Conservation (phyloP, 2,888 invertebrate genomes). For the Papilio protenor region DNA sequence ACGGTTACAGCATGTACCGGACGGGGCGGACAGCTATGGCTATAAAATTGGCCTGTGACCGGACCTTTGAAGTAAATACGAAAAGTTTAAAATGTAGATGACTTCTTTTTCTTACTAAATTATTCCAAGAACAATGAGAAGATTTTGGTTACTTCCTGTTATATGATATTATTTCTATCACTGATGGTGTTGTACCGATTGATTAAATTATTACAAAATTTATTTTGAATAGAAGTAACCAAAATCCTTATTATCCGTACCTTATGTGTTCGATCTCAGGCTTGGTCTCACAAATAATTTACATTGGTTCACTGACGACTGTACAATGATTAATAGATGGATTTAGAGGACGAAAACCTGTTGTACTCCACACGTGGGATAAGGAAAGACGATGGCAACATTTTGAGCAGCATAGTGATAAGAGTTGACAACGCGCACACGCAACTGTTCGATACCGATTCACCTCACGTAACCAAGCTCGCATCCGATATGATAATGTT, state of each 20-base stretch:
- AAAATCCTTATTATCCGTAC: neutral
- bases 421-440: constrained; percentile 7
- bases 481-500: constrained; percentile 41
- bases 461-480: constrained; percentile 61
- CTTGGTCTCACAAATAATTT: neutral
- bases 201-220: too few relatives aligned
- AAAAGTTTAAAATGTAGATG: neutral
- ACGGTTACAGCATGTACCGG: constrained; percentile 4
- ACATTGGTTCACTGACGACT: neutral
- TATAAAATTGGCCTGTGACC: constrained; percentile 37
- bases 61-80: constrained; percentile 19
- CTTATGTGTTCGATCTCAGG: neutral
- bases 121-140: neutral
- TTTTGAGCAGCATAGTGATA: constrained; percentile 10
- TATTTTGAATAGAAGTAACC: too few relatives aligned
- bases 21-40: neutral
- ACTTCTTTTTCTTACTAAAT: neutral
- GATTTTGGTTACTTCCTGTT: neutral
- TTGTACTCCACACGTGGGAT: neutral
- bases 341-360: neutral
- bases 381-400: neutral
- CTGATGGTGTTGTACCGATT: too few relatives aligned
- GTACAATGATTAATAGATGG: neutral
- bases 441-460: constrained; percentile 59
- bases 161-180: too few relatives aligned